These are phyloP conservation scores for Standfussiana lucernea DNA, from an alignment of 2,888 invertebrate species.

Conservation along the genomic window DNA sequence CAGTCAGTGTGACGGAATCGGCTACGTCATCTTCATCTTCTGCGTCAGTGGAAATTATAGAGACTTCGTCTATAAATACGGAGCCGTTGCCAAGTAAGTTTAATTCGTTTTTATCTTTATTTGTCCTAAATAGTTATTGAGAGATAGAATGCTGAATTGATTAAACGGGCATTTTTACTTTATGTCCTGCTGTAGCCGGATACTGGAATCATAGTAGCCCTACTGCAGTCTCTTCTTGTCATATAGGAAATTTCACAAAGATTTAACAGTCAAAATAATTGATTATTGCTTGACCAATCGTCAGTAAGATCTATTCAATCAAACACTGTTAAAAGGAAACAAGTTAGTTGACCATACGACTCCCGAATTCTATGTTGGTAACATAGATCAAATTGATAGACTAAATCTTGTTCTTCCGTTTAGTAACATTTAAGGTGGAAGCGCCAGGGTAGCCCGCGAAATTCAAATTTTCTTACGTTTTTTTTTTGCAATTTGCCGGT, in stretches of 20 bases:
- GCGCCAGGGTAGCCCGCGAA: no score
- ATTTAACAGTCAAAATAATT: not conserved
- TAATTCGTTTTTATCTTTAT: not conserved
- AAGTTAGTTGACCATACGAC: not conserved
- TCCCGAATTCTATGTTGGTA: not conserved
- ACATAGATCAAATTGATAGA: not conserved
- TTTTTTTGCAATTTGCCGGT: no score
- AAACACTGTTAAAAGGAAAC: not conserved
- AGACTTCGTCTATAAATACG: constrained; percentile 82
- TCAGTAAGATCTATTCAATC: not conserved
- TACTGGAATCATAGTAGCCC: no score
- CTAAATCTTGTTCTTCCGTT: not conserved
- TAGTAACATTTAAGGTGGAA: no score
- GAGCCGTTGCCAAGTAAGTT: constrained; percentile 83
- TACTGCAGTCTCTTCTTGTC: not conserved
- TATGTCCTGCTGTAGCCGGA: not conserved
- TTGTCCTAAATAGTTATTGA: not conserved
- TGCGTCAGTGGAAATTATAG: constrained; percentile 66
- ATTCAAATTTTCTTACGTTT: no score
- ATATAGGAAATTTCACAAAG: not conserved
- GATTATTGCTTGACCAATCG: not conserved
- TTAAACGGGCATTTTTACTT: not conserved
- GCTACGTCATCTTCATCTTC: constrained; percentile 41
- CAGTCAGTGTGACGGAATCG: constrained; percentile 64
- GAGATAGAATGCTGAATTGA: not conserved